These are phyloP conservation scores for Triplophysa yarkandensis DNA, from an alignment of 2,797 vertebrate genomes.

Conservation along the genomic window DNA sequence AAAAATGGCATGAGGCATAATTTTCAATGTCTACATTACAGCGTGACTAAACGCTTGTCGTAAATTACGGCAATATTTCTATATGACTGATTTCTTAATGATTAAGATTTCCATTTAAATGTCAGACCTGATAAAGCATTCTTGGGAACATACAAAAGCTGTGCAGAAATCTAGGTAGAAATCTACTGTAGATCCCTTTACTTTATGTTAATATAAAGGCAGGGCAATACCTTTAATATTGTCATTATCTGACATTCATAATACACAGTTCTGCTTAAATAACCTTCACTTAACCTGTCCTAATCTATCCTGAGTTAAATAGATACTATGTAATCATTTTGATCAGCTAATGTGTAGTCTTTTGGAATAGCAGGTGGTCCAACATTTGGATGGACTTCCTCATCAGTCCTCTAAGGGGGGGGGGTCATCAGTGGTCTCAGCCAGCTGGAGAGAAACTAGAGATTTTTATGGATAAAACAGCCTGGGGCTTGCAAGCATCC, in stretches of 20 bases:
- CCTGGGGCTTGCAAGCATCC: slow-evolving; percentile 15
- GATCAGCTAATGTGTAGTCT: slow-evolving; percentile 37
- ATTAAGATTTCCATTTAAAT: neutral
- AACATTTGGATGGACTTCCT: slow-evolving; percentile 25
- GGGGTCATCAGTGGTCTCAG: slow-evolving; percentile 11
- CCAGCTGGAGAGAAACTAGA: slow-evolving; percentile 50
- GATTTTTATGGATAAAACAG: slow-evolving; percentile 55
- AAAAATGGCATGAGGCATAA: neutral
- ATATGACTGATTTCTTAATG: neutral
- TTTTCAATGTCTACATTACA: neutral
- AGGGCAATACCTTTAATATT: neutral
- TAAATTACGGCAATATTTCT: neutral
- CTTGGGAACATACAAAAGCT: neutral
- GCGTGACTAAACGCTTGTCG: neutral
- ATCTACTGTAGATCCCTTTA: neutral
- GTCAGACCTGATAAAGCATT: neutral
- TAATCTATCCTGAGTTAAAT: slow-evolving; percentile 16
- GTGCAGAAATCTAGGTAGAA: neutral
- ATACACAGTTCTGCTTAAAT: neutral
- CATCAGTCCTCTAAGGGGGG: slow-evolving; percentile 26
- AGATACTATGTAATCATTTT: slow-evolving; percentile 25
- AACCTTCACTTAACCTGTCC: slow-evolving; percentile 32
- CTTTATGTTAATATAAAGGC: neutral
- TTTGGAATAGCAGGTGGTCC: slow-evolving; percentile 47
- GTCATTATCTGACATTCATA: neutral